Evolutionary conservation across 2,888 invertebrate species (phyloP), one percentile per base, ranked within the genome.

Genomic region (Mythimna impura): DNA sequence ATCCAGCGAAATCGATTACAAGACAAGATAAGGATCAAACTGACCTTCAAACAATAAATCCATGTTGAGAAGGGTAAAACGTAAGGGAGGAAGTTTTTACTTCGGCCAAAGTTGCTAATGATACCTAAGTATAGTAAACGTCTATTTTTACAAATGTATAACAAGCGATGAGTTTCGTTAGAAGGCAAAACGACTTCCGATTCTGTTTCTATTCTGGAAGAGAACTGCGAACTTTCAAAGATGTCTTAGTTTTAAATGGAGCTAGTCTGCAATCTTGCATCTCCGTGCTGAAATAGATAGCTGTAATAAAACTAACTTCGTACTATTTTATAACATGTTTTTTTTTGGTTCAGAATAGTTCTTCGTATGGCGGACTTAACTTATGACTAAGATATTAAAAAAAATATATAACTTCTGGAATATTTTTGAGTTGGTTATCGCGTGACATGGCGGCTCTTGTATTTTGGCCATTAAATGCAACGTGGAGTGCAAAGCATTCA

Each of bases 41-140:
- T 85, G 86, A 86, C 86, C 87, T 85, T 83, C 83, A 83, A 84
- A 86, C 85, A 88, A 88, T 87, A 87, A 86, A 87, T 87, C 88
- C 81, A 81, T 81, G 81, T 81, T 87, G 87, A 87, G 84, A 81
- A 87, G 87, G 88, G 86, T 87, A 84, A 87, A 87, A 86, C 83
- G 81, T 87, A 84, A 84, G 75, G 80, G 83, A 79, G 71, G 75
- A 86, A 87, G 82, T 85, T 87, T 86, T 85, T 82, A 84, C 81
- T 82, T 64, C 22, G 76, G 68, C 64, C 71, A 61, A 83, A 87
- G 76, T 85, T 86, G 76, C 83, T 86, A 86, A 86, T 86, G 86
- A 86, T 86, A n/a, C n/a, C n/a, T n/a, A 83, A 85, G 81, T 83
- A 81, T 81, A 79, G 73, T 74, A 77, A 81, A 81, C 64, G 77